A percentile compares a stretch with the other conserved stretches of the same genome.
phyloP scores from a whole-genome alignment of 2,888 invertebrate genomes.

The Rhingia rostrata region DNA sequence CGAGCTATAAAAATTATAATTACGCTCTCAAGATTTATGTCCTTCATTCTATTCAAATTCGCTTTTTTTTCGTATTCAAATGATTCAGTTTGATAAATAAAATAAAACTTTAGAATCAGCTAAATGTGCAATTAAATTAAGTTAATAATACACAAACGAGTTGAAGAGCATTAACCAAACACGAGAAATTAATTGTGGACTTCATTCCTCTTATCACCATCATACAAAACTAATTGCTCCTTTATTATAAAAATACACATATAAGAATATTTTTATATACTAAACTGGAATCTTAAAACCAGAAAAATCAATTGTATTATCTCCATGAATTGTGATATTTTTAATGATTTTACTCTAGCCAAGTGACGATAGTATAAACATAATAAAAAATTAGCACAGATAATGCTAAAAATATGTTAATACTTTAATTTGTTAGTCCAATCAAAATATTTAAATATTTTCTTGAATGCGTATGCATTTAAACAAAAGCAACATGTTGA shows the following conservation, averaged over 20 bases:
- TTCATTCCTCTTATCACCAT: not conserved
- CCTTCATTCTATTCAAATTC: not conserved
- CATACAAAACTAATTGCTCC: not conserved
- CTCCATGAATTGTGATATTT: too few species aligned
- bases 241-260: too few species aligned
- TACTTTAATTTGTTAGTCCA: too few species aligned
- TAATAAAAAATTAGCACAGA: too few species aligned
- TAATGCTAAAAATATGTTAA: too few species aligned
- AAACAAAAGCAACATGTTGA: too few species aligned
- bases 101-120: too few species aligned
- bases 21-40: not conserved
- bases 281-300: not conserved
- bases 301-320: not conserved
- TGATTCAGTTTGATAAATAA: not conserved
- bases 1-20: conserved; percentile 7
- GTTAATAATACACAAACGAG: not conserved
- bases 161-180: not conserved
- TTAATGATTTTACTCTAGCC: too few species aligned
- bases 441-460: too few species aligned
- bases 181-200: not conserved
- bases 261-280: not conserved
- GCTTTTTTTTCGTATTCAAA: not conserved
- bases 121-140: not conserved
- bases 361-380: too few species aligned
- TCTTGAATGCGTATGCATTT: too few species aligned